A percentile compares a stretch with the other conserved stretches of the same genome.
Evolutionary conservation across 2,797 vertebrate species (phyloP).

Genomic region (Cephalopachus bancanus): DNA sequence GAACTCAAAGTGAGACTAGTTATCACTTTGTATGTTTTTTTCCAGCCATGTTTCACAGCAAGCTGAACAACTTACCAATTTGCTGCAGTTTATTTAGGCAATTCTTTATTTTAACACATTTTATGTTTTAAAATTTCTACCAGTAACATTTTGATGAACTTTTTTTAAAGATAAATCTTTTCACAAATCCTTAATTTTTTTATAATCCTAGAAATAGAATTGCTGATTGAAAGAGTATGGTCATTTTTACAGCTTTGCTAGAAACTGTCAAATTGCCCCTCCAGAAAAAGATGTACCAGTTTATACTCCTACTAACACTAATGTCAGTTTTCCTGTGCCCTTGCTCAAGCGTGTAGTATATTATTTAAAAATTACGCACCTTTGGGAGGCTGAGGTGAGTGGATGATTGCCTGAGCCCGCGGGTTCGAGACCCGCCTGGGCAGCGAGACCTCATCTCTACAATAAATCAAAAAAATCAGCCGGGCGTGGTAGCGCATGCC

Average conservation of each 20-base stretch:
- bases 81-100: neutral
- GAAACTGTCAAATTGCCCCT: neutral
- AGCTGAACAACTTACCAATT: neutral
- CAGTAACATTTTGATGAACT: conserved; percentile 12
- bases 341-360: neutral
- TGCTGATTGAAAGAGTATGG: neutral
- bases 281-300: neutral
- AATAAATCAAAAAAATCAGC: too few species aligned
- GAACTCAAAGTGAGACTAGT: neutral
- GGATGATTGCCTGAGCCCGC: too few species aligned
- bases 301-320: neutral
- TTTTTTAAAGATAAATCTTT: conserved; percentile 23
- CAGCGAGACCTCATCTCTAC: too few species aligned
- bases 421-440: too few species aligned
- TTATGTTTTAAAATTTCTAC: conserved; percentile 7
- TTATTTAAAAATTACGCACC: neutral
- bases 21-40: neutral
- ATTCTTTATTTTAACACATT: conserved; percentile 9
- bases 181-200: conserved; percentile 21
- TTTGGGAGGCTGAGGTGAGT: too few species aligned
- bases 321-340: neutral
- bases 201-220: conserved; percentile 36
- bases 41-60: neutral
- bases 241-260: conserved; percentile 40
- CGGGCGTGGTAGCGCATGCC: too few species aligned